phyloP scores from a whole-genome alignment of 2,888 invertebrate species.

The Scotopteryx bipunctaria region DNA sequence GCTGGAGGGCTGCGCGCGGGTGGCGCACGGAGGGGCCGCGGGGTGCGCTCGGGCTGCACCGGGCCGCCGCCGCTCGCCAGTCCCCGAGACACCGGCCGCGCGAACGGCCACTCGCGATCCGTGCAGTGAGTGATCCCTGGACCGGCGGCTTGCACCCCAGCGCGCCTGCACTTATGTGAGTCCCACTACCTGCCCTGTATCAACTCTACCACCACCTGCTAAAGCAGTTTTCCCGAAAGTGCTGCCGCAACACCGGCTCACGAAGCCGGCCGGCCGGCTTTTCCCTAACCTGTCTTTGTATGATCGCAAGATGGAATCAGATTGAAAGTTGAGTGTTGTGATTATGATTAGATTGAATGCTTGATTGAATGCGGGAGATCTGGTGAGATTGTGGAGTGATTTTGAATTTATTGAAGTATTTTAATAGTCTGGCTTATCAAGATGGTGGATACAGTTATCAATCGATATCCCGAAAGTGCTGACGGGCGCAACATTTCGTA shows the following conservation, averaged over 20 bases:
- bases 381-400: conserved; percentile 24
- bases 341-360: conserved; percentile 28
- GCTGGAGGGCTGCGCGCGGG: conserved; percentile 74
- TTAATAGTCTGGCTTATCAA: conserved; percentile 36
- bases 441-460: conserved; percentile 40
- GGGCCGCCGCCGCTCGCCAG: conserved; percentile 65
- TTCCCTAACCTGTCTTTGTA: conserved; percentile 57
- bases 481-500: conserved; percentile 25
- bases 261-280: conserved; percentile 68
- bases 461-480: conserved; percentile 22
- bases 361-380: conserved; percentile 26
- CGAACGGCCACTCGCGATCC: conserved; percentile 76
- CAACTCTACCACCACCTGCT: conserved; percentile 3
- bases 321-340: conserved; percentile 33
- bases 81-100: conserved; percentile 82
- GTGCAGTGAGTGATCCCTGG: conserved; percentile 62
- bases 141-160: conserved; percentile 61
- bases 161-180: conserved; percentile 72
- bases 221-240: conserved; percentile 13
- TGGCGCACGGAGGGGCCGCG: conserved; percentile 61
- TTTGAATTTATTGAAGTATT: conserved; percentile 10
- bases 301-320: conserved; percentile 20
- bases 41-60: conserved; percentile 70
- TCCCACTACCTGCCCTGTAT: conserved; percentile 42
- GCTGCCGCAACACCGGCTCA: conserved; percentile 22